Percentiles rank a stretch among this genome's conserved stretches.
phyloP scores from a whole-genome alignment of 92 coral and sea anemone genomes.

The Palythoa grandiflora region DNA sequence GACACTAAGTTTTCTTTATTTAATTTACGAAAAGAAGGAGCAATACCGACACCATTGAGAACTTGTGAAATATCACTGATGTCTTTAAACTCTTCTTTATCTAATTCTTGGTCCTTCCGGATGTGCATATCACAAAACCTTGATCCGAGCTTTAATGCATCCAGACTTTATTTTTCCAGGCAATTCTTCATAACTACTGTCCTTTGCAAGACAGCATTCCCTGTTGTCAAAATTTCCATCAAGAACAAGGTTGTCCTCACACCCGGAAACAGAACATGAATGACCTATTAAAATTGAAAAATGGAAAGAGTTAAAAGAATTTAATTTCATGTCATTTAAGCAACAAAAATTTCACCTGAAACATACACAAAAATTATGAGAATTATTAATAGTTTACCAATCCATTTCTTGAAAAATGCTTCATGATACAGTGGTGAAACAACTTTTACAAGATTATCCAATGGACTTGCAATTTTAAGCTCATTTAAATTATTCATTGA shows the following conservation, averaged over 20 bases:
- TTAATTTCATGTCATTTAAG: too few species aligned
- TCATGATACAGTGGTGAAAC: conserved; percentile 52
- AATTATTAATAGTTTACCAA: conserved; percentile 9
- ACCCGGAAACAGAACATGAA: neutral
- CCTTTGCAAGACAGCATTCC: conserved; percentile 52
- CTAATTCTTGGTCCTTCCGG: conserved; percentile 40
- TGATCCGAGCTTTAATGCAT: conserved; percentile 36
- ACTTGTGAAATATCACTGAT: neutral
- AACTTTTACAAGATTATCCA: conserved; percentile 39
- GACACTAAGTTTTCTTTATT: neutral
- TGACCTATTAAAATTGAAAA: neutral
- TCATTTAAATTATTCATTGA: conserved; percentile 18
- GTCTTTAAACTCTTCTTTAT: conserved; percentile 21
- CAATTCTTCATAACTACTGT: conserved; percentile 27
- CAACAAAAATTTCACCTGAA: too few species aligned
- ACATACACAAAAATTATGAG: too few species aligned
- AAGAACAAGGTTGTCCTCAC: conserved; percentile 33
- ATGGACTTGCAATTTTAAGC: conserved; percentile 14
- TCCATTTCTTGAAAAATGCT: conserved; percentile 45
- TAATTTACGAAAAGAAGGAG: neutral
- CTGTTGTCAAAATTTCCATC: conserved; percentile 41
- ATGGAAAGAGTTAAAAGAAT: too few species aligned
- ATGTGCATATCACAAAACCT: conserved; percentile 39
- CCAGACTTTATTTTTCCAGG: conserved; percentile 49
- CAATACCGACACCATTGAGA: neutral